phyloP scores from a whole-genome alignment of 2,797 vertebrate genomes.

The Schizopygopsis pylzovi region DNA sequence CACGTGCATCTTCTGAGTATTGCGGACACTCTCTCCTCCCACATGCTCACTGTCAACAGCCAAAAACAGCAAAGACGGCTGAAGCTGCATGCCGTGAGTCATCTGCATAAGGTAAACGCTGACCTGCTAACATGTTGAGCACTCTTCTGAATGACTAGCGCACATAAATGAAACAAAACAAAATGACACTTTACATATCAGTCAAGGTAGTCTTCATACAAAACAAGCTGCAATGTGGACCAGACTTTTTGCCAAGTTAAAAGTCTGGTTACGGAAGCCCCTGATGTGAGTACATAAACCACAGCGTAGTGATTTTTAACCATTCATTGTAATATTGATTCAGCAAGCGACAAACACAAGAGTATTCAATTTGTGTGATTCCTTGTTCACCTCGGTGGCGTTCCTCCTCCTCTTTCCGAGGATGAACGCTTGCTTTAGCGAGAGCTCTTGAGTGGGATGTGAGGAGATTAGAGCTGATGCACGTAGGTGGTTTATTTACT shows the following conservation, averaged over 20 bases:
- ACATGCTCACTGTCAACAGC: conserved; percentile 8
- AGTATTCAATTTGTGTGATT: conserved; percentile 21
- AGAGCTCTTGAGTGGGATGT: conserved; percentile 40
- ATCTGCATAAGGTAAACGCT: conserved; percentile 23
- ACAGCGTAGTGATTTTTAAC: neutral
- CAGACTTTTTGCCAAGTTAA: neutral
- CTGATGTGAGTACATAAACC: neutral
- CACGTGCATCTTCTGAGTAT: conserved; percentile 22
- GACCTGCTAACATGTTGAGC: neutral
- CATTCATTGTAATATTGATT: neutral
- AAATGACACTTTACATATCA: neutral
- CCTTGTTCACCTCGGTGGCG: neutral
- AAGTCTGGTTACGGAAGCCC: neutral
- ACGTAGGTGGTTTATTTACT: conserved; percentile 61
- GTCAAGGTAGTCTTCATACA: neutral
- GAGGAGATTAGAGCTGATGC: conserved; percentile 36
- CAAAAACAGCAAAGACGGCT: conserved; percentile 26
- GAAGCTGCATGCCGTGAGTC: conserved; percentile 6
- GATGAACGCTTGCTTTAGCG: conserved; percentile 29
- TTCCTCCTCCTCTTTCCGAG: conserved; percentile 12
- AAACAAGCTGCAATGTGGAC: neutral
- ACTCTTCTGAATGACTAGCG: neutral
- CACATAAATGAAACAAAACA: neutral
- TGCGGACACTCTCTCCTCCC: conserved; percentile 12
- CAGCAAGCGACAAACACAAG: conserved; percentile 10